Evolutionary conservation across 2,113 vertebrate species (phyloP).

Genomic region (Arvicanthis niloticus): DNA sequence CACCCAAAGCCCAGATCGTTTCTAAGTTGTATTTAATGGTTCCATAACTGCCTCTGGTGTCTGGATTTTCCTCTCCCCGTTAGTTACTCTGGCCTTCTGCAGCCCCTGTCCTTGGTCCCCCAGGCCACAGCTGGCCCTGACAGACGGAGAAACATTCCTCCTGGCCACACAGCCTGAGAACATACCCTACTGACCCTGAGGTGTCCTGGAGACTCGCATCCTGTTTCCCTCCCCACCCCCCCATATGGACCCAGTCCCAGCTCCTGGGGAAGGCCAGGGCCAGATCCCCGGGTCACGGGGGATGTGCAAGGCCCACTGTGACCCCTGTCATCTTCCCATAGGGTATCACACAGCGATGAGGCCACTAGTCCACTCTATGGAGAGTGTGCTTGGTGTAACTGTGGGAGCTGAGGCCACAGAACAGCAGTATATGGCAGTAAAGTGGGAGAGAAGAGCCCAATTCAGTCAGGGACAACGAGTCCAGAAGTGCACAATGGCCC

Average conservation of each 20-base stretch:
- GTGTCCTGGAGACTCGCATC: slow-evolving; percentile 14
- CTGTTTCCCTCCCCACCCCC: slow-evolving; percentile 49
- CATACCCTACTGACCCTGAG: slow-evolving; percentile 28
- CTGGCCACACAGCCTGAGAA: slow-evolving; percentile 73
- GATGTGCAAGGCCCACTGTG: neutral
- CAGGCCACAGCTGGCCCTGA: neutral
- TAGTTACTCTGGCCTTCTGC: neutral
- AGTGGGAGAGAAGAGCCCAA: neutral
- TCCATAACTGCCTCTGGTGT: slow-evolving; percentile 44
- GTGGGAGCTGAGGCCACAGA: neutral
- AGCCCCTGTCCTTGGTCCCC: neutral
- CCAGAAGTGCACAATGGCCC: neutral
- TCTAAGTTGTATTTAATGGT: slow-evolving; percentile 75
- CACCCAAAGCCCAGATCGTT: neutral
- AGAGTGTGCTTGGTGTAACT: neutral
- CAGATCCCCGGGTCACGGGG: neutral
- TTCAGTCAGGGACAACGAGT: neutral
- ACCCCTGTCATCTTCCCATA: rapidly evolving
- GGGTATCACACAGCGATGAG: neutral
- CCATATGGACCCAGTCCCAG: neutral
- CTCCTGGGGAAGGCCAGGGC: neutral
- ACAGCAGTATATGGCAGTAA: neutral
- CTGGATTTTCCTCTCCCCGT: slow-evolving; percentile 48
- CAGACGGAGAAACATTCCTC: slow-evolving; percentile 63
- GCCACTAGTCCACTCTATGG: neutral